Base-by-base conservation (phyloP, 1,140 invertebrate species). In the Olivierus martensii region DNA sequence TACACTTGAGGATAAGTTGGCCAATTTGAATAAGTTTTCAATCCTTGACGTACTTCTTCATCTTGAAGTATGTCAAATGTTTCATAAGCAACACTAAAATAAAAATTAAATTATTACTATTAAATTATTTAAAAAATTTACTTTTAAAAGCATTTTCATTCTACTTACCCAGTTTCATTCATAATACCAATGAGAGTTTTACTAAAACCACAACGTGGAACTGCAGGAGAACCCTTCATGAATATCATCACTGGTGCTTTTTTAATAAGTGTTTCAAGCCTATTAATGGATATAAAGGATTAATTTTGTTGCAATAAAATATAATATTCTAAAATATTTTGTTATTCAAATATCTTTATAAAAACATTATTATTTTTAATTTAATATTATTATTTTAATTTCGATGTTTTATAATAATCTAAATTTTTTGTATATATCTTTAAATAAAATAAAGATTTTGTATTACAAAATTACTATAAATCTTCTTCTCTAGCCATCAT, bases 1-100 rank as follows among this genome's bases (percentile, higher is more conserved):
- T 97, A 99, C 1, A 97, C 68, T 65, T 79, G 71, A 48, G 75
- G 93, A 70, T 91, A 97, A 5, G 93, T 97, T 17, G 91, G 92
- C 92, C 93, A 98, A 66, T 96, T 82, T 11, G 90, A 95, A 64
- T 78, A 95, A 47, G 76, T 83, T 69, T 97, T 97, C 6, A 98
- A 69, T 10, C 88, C 69, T 64, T 96, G 88, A 58, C 93, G 79
- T 0, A 97, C 87, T 63, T 84, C 83, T 66, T 94, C 86, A 73
- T 96, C 89, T 60, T 77, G 72, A n/a, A 97, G 71, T 64, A 97
- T 95, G 68, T 97, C 86, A 71, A 96, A 43, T 43, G 41, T 43
- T 43, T 43, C 21, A 9, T 18, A 18, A 43, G 4, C 7, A 5
- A 18, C 41, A 18, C 41, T 43, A 22, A 43, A 43, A 43, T 43